phyloP scores from a whole-genome alignment of 2,888 invertebrate genomes.

The Habrosyne pyritoides region DNA sequence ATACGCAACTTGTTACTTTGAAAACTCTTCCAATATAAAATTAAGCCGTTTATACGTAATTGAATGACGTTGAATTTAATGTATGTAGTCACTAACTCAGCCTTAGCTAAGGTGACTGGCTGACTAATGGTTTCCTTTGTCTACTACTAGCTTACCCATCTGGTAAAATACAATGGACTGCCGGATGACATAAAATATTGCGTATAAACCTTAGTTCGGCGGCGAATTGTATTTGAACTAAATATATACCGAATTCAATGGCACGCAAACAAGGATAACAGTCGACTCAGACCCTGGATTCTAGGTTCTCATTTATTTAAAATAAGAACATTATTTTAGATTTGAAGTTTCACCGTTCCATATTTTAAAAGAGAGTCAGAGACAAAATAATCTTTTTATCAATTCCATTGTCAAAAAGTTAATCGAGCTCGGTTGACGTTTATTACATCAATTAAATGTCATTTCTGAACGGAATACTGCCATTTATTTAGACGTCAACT shows the following conservation, averaged over 20 bases:
- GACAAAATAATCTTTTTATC: no score
- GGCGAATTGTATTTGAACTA: not conserved
- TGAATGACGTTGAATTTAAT: not conserved
- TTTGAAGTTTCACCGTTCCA: no score
- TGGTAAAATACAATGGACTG: constrained; percentile 22
- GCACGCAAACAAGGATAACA: not conserved
- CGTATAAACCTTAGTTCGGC: not conserved
- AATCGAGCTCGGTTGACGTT: no score
- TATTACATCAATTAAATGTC: not conserved
- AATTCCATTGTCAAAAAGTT: no score
- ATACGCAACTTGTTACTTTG: no score
- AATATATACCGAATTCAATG: not conserved
- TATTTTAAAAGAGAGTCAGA: no score
- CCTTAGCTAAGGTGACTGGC: constrained; percentile 3
- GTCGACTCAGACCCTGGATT: no score
- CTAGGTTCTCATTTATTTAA: no score
- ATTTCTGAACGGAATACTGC: not conserved
- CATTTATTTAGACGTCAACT: not conserved
- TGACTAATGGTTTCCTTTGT: constrained; percentile 28
- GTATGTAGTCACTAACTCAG: constrained; percentile 2
- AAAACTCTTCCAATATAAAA: no score
- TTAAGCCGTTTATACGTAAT: no score
- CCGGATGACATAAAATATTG: constrained; percentile 10
- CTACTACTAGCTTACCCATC: not conserved
- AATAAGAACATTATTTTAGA: no score